A percentile compares a stretch with the other conserved stretches of the same genome.
phyloP scores from a whole-genome alignment of 2,888 invertebrate species.

The Coleophora deauratella region DNA sequence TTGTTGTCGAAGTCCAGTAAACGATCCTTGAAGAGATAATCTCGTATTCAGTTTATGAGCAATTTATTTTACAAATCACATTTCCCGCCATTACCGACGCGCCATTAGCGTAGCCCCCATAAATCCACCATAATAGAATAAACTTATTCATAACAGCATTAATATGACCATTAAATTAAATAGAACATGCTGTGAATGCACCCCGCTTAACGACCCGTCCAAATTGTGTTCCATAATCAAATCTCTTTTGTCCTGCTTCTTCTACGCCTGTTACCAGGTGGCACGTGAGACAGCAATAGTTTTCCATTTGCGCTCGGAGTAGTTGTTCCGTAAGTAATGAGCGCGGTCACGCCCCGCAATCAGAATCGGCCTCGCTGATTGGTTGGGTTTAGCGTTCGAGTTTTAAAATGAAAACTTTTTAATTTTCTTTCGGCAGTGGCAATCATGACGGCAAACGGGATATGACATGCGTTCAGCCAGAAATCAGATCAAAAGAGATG shows the following conservation, averaged over 20 bases:
- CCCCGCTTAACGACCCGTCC: conserved; percentile 31
- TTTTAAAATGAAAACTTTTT: conserved; percentile 47
- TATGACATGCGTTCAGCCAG: conserved; percentile 1
- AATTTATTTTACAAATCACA: conserved; percentile 27
- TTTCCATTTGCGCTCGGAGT: conserved; percentile 15
- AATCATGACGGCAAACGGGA: background rate
- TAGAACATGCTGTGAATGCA: conserved; percentile 57
- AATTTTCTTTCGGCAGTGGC: conserved; percentile 40
- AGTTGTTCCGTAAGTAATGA: conserved; percentile 54
- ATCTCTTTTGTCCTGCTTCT: conserved; percentile 24
- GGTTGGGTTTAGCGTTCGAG: conserved; percentile 50
- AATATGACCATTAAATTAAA: conserved; percentile 66
- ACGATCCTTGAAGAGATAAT: no score
- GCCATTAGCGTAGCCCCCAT: conserved; percentile 53
- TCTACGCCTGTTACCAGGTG: conserved; percentile 6
- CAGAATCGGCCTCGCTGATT: conserved; percentile 47
- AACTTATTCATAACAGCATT: conserved; percentile 62
- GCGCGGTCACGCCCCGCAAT: conserved; percentile 63
- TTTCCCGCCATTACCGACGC: conserved; percentile 26
- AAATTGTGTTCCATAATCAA: conserved; percentile 40
- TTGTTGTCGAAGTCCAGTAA: no score
- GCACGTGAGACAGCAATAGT: conserved; percentile 28
- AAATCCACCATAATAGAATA: conserved; percentile 51
- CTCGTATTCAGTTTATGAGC: conserved; percentile 5
- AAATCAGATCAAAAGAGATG: background rate